Percentiles rank a stretch among this genome's conserved stretches.
Conservation (phyloP, 2,888 invertebrate genomes). For the Leucophenga montana region DNA sequence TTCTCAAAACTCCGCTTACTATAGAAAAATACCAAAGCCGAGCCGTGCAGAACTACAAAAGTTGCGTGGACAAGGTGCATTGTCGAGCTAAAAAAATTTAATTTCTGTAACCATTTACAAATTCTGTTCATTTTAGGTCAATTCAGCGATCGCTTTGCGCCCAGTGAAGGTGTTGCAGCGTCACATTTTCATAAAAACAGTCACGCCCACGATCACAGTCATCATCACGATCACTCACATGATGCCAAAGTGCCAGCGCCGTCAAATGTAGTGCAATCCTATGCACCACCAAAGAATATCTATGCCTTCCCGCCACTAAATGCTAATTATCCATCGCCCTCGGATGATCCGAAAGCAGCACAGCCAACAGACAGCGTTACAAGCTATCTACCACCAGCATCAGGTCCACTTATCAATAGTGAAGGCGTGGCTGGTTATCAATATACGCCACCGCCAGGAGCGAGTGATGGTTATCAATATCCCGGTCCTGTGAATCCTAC, state of each 20-base stretch:
- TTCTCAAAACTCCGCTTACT: conserved; percentile 35
- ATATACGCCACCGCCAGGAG: conserved; percentile 49
- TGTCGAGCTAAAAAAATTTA: not conserved
- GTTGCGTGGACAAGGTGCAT: conserved; percentile 50
- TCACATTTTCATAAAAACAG: conserved; percentile 51
- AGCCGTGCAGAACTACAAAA: conserved; percentile 61
- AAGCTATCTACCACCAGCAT: conserved; percentile 70
- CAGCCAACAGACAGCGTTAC: conserved; percentile 59
- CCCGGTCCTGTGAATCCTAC: conserved; percentile 42
- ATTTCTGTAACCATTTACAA: not conserved
- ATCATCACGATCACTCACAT: conserved; percentile 51
- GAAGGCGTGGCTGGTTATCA: conserved; percentile 42
- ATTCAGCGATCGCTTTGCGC: conserved; percentile 69
- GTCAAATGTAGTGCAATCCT: conserved; percentile 58
- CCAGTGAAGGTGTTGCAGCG: conserved; percentile 69
- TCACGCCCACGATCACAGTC: conserved; percentile 45
- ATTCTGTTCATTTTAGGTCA: conserved; percentile 48
- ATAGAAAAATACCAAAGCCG: conserved; percentile 40
- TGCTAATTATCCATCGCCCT: conserved; percentile 66
- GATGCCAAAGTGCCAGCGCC: conserved; percentile 52
- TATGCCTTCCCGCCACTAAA: conserved; percentile 71
- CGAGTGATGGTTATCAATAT: conserved; percentile 51
- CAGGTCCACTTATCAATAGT: conserved; percentile 56
- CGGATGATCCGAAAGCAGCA: conserved; percentile 59
- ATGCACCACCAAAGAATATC: conserved; percentile 61